Conservation (phyloP, 2,113 vertebrate species). For the Campylorhamphus procurvoides region DNA sequence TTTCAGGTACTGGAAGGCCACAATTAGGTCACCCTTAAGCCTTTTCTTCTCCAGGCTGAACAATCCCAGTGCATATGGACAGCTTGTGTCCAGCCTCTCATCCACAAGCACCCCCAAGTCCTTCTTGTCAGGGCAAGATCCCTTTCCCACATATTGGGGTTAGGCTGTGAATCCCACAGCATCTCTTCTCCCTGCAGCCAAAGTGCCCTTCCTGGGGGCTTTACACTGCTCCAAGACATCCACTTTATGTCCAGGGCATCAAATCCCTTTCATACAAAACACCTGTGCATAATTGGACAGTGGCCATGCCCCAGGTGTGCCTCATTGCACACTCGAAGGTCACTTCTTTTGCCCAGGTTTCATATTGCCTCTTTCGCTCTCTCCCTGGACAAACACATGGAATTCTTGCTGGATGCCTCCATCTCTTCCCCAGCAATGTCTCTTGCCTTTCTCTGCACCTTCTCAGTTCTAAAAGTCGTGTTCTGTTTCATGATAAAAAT, state of each 20-base stretch:
- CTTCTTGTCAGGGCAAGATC: not conserved
- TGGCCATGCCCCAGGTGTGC: not conserved
- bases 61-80: not conserved
- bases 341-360: not conserved
- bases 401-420: not conserved
- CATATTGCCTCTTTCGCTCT: not conserved
- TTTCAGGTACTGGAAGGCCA: not conserved
- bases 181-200: not conserved
- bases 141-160: not conserved
- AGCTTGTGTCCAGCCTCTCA: not conserved
- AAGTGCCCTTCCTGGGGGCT: not conserved
- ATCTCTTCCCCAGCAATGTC: not conserved
- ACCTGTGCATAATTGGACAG: not conserved
- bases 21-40: not conserved
- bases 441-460: not conserved
- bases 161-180: not conserved
- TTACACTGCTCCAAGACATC: not conserved
- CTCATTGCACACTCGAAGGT: too few relatives aligned
- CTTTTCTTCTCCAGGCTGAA: not conserved
- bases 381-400: not conserved
- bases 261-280: not conserved
- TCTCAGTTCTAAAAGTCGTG: not conserved
- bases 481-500: not conserved
- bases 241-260: not conserved
- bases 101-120: not conserved